Evolutionary conservation across 2,888 invertebrate genomes (phyloP).

Genomic region (Volucella bombylans): DNA sequence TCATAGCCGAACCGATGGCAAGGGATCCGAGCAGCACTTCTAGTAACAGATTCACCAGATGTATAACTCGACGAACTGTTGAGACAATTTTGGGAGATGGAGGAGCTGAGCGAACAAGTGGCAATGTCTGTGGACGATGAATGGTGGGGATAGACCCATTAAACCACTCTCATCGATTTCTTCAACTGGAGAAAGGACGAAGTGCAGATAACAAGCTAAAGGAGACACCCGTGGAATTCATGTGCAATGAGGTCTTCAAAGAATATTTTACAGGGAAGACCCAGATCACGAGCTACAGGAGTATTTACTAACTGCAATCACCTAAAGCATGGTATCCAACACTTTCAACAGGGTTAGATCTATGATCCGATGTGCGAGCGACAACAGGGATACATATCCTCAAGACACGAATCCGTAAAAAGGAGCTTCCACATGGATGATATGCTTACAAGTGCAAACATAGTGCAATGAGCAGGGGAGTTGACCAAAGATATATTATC

Average conservation of each 20-base stretch:
- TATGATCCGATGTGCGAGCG: background rate
- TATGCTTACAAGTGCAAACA: background rate
- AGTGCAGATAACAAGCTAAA: too few species aligned
- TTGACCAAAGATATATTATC: too few species aligned
- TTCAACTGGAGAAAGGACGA: background rate
- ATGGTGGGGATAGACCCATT: too few species aligned
- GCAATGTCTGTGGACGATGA: background rate
- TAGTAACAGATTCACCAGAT: background rate
- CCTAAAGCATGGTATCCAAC: too few species aligned
- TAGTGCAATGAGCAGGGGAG: too few species aligned
- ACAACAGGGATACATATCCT: background rate
- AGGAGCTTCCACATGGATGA: background rate
- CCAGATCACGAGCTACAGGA: too few species aligned
- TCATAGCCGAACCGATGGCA: background rate
- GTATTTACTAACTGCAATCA: too few species aligned
- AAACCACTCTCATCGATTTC: background rate
- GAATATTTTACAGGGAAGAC: too few species aligned
- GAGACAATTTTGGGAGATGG: background rate
- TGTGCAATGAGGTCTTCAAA: too few species aligned
- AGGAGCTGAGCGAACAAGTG: background rate
- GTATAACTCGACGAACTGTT: background rate
- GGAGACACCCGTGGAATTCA: too few species aligned
- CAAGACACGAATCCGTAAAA: too few species aligned
- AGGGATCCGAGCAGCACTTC: background rate
- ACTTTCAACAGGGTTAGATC: background rate